Percentiles rank a stretch among this genome's conserved stretches.
These are phyloP conservation scores for Rhopalosiphum nymphaeae DNA, from an alignment of 2,888 invertebrate genomes.

Conservation along the genomic window DNA sequence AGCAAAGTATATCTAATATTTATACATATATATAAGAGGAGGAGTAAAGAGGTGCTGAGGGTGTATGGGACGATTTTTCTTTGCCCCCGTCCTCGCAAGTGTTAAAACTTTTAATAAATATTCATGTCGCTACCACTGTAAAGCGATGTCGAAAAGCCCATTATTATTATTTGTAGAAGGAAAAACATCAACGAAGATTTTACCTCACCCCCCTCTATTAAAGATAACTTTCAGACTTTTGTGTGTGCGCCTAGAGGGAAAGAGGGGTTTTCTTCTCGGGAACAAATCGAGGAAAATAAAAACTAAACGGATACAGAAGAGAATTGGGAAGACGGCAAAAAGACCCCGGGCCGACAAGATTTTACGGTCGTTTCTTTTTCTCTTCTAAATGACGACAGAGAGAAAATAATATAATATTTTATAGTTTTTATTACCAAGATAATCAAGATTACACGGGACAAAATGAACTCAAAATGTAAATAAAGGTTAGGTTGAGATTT, in stretches of 20 bases:
- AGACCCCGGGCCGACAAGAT: constrained; percentile 45
- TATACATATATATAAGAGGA: neutral
- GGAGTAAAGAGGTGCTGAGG: neutral
- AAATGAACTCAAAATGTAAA: constrained; percentile 44
- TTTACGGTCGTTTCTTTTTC: constrained; percentile 59
- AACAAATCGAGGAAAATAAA: constrained; percentile 64
- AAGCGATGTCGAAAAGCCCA: constrained; percentile 61
- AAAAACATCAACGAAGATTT: constrained; percentile 60
- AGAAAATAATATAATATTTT: constrained; percentile 51
- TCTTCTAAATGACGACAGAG: constrained; percentile 20
- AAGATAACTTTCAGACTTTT: constrained; percentile 61
- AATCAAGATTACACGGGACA: constrained; percentile 39
- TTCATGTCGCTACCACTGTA: constrained; percentile 64
- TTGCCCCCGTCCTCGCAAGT: constrained; percentile 22
- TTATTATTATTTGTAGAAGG: constrained; percentile 61
- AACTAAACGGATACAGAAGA: constrained; percentile 52
- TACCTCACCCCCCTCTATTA: constrained; percentile 33
- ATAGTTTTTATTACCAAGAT: constrained; percentile 49
- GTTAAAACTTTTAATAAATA: constrained; percentile 59
- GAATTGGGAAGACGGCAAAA: neutral
- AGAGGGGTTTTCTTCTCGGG: constrained; percentile 37
- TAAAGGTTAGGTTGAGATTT: constrained; percentile 46
- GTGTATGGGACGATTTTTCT: constrained; percentile 34
- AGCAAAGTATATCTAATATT: neutral
- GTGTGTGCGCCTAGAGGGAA: constrained; percentile 19